These are phyloP conservation scores for Tapirus terrestris DNA, from an alignment of 2,113 vertebrate genomes.

Conservation along the genomic window DNA sequence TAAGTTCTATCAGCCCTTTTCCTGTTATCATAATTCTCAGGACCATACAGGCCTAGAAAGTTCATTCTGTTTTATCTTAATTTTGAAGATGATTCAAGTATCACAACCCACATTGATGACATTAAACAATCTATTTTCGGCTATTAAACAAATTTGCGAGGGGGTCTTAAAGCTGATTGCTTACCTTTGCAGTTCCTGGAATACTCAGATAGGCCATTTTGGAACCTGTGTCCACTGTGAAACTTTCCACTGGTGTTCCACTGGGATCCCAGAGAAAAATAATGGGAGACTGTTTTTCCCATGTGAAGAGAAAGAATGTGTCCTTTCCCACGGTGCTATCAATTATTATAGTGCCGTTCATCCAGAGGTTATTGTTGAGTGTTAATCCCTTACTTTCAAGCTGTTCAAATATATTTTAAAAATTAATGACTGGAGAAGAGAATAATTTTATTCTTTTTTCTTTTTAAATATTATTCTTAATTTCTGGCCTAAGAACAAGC, in stretches of 20 bases:
- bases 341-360: slow-evolving; percentile 83
- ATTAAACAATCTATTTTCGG: background rate
- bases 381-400: slow-evolving; percentile 83
- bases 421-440: background rate
- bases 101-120: background rate
- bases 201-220: slow-evolving; percentile 78
- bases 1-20: background rate
- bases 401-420: slow-evolving; percentile 72
- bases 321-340: slow-evolving; percentile 86
- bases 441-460: slow-evolving; percentile 11
- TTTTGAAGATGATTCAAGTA: background rate
- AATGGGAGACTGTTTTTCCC: background rate
- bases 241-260: slow-evolving; percentile 64
- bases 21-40: background rate
- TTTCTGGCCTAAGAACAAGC: background rate
- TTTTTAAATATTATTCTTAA: background rate
- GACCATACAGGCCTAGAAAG: background rate
- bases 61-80: background rate
- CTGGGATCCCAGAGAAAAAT: slow-evolving; percentile 81
- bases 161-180: background rate
- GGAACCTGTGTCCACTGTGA: background rate
- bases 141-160: background rate
- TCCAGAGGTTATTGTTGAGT: slow-evolving; percentile 59
- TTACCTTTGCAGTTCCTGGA: slow-evolving; percentile 85
- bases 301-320: slow-evolving; percentile 84